A percentile compares a stretch with the other conserved stretches of the same genome.
phyloP scores from a whole-genome alignment of 2,113 vertebrate genomes.

The Solenodon paradoxus region DNA sequence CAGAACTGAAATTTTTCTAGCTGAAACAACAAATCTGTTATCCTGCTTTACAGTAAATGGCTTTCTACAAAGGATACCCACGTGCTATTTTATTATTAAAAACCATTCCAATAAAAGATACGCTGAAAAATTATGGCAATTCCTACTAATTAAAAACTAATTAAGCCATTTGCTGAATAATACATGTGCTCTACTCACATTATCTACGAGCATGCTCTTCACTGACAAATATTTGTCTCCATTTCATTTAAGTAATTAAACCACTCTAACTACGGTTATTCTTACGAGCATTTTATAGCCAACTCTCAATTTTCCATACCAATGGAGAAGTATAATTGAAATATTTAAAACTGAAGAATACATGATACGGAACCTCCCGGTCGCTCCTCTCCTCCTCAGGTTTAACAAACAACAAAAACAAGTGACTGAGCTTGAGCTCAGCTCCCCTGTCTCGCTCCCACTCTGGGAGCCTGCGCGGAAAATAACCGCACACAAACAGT shows the following conservation, averaged over 20 bases:
- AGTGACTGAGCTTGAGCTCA: not conserved
- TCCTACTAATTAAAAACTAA: slow-evolving; percentile 80
- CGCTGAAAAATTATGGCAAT: slow-evolving; percentile 74
- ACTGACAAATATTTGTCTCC: slow-evolving; percentile 80
- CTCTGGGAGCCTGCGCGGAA: not conserved
- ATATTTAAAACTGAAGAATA: slow-evolving; percentile 74
- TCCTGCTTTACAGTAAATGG: slow-evolving; percentile 69
- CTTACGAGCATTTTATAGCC: slow-evolving; percentile 77
- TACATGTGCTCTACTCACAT: slow-evolving; percentile 73
- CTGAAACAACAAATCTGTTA: slow-evolving; percentile 76
- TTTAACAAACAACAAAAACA: slow-evolving; percentile 67
- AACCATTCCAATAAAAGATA: slow-evolving; percentile 76
- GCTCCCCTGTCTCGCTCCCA: slow-evolving; percentile 29
- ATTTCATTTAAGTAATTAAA: slow-evolving; percentile 82
- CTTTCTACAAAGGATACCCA: slow-evolving; percentile 67
- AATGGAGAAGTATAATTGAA: slow-evolving; percentile 76
- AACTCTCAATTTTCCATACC: slow-evolving; percentile 79
- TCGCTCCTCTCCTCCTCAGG: slow-evolving; percentile 46
- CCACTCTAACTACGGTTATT: slow-evolving; percentile 74
- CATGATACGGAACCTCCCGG: slow-evolving; percentile 56
- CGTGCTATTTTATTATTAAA: slow-evolving; percentile 77
- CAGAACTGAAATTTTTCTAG: slow-evolving; percentile 66
- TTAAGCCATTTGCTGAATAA: slow-evolving; percentile 80
- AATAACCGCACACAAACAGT: slow-evolving; percentile 25
- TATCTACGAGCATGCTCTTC: slow-evolving; percentile 74